phyloP scores from a whole-genome alignment of 2,888 invertebrate genomes.

The Agriopis marginaria region DNA sequence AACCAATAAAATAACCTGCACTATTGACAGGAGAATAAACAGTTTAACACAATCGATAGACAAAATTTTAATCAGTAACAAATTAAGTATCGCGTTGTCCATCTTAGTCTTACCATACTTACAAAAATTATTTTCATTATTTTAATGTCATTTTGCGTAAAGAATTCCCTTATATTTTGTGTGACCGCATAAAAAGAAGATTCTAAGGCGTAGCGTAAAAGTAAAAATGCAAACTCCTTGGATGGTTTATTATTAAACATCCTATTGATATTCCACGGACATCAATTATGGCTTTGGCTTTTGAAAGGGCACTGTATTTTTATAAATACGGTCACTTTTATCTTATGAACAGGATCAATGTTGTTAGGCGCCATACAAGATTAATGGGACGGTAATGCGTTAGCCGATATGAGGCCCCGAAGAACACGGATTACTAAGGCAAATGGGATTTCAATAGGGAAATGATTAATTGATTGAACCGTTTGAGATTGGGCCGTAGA shows the following conservation, averaged over 20 bases:
- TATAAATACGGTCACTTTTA: slow-evolving; percentile 23
- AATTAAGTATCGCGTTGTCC: no score
- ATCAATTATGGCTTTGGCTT: neutral
- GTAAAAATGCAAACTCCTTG: neutral
- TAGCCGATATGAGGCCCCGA: slow-evolving; percentile 36
- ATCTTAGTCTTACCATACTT: no score
- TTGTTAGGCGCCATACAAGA: slow-evolving; percentile 36
- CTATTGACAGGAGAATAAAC: no score
- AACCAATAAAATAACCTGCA: no score
- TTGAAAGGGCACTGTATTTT: slow-evolving; percentile 2
- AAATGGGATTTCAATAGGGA: slow-evolving; percentile 34
- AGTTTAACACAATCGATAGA: no score
- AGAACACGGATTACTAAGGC: slow-evolving; percentile 40
- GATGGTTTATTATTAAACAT: neutral
- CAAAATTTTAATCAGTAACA: no score
- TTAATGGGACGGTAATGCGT: slow-evolving; percentile 41
- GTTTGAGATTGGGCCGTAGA: slow-evolving; percentile 21
- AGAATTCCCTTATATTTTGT: no score
- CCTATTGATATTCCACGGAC: neutral
- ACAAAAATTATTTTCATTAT: no score
- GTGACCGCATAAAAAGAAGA: neutral
- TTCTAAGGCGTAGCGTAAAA: neutral
- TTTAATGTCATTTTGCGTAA: no score
- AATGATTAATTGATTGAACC: slow-evolving; percentile 31
- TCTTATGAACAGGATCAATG: slow-evolving; percentile 27